Percentiles rank a stretch among this genome's conserved stretches.
phyloP scores from a whole-genome alignment of 1,140 invertebrate genomes.

The Semibalanus balanoides region DNA sequence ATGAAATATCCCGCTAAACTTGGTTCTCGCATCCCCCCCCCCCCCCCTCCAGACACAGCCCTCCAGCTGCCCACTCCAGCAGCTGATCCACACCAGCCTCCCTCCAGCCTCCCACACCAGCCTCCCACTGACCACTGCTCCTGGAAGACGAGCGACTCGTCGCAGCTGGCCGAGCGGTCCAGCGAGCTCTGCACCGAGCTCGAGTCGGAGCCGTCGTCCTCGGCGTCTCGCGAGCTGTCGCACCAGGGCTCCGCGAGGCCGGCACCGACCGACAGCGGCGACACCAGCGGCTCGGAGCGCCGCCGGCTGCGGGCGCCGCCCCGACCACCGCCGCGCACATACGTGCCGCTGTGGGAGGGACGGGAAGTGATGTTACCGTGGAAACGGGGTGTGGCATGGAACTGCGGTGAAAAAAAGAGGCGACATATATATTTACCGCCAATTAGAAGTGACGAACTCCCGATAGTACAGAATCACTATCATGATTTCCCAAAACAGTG shows the following conservation, averaged over 20 bases:
- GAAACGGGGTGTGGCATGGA: no score
- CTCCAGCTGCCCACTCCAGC: no score
- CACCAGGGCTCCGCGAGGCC: not conserved
- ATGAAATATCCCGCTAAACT: no score
- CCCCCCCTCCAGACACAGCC: no score
- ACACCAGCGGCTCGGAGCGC: not conserved
- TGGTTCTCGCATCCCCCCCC: no score
- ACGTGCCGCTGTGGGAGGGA: not conserved
- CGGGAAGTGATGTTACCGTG: no score
- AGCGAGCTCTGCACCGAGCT: constrained; percentile 4
- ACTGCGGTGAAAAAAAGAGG: no score
- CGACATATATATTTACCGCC: no score
- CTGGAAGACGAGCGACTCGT: constrained; percentile 1
- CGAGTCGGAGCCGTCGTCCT: not conserved
- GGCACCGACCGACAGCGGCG: constrained; percentile 3
- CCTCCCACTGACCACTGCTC: constrained; percentile 32
- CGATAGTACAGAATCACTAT: no score
- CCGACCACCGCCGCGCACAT: not conserved
- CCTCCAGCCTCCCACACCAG: constrained; percentile 42
- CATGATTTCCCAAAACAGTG: no score
- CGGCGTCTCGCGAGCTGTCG: constrained; percentile 1
- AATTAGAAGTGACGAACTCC: no score
- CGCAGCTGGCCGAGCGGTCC: not conserved
- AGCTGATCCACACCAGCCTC: no score
- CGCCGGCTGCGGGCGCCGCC: not conserved